phyloP scores from a whole-genome alignment of 1,140 invertebrate species.

The Centruroides sculpturatus region DNA sequence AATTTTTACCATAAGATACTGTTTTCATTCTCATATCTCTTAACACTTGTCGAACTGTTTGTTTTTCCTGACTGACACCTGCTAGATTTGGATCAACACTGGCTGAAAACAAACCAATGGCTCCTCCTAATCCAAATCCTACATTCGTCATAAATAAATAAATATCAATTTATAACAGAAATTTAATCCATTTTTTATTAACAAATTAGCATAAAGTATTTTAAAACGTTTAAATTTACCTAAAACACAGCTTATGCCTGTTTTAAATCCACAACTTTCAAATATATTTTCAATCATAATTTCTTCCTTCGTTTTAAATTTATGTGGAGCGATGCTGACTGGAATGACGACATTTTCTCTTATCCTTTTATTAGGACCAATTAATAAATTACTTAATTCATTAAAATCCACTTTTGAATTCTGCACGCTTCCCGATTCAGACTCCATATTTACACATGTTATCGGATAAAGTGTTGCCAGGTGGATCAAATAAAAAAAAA shows the following conservation, averaged over 20 bases:
- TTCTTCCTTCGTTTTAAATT: conserved; percentile 72
- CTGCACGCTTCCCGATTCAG: too few species aligned
- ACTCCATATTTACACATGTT: too few species aligned
- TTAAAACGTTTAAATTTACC: conserved; percentile 39
- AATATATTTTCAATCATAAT: conserved; percentile 69
- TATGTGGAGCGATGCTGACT: conserved; percentile 49
- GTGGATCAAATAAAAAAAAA: too few species aligned
- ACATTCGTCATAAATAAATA: conserved; percentile 11
- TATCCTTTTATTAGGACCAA: conserved; percentile 14
- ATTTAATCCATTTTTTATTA: background rate
- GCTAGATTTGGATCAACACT: conserved; percentile 78
- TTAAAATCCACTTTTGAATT: conserved; percentile 2
- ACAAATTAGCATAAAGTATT: too few species aligned
- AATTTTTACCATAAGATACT: conserved; percentile 90
- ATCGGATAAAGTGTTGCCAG: too few species aligned
- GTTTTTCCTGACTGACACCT: conserved; percentile 54
- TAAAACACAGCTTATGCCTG: conserved; percentile 71
- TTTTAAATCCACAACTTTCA: conserved; percentile 87
- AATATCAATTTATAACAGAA: background rate
- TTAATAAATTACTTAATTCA: conserved; percentile 9
- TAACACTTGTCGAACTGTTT: conserved; percentile 67
- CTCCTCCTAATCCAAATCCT: conserved; percentile 87
- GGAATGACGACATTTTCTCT: conserved; percentile 52
- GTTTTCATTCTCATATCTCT: conserved; percentile 84
- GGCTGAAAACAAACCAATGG: conserved; percentile 86